Evolutionary conservation across 1,140 invertebrate genomes (phyloP), one percentile per base, ranked within the genome.

Genomic region (Drosophila lacertosa): DNA sequence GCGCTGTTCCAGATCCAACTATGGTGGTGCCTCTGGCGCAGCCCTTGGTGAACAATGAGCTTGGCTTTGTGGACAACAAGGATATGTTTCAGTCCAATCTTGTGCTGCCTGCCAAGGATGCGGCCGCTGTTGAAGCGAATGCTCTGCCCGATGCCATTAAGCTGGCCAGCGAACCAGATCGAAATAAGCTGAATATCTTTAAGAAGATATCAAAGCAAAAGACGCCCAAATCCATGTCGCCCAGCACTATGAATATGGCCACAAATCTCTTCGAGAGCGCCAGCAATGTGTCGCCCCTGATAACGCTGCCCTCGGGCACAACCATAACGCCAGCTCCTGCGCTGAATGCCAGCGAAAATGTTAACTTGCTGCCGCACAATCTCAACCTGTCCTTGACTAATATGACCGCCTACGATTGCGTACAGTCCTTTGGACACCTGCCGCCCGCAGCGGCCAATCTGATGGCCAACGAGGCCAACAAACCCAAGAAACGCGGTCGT

Each of bases 181-280:
- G 94, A 90, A 95, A 95, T 89, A 97, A 97, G 90, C 90, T 96
- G 20, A 97, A 96, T 92, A 96, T 97, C 84, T 96, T 97, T 75
- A 97, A 96, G 86, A 96, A 96, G 92, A 96, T 97, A 35, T 89
- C 90, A 79, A 90, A 90, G 10, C 80, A 69, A 9, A 84, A 81
- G 24, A 22, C 47, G 0, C 3, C 29, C 3, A 37, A 69, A 68
- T 24, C 42, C 0, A 4, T 22, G 4, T 37, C 62, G 1, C 29
- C 32, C 32, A 29, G 18, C n/a, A 26, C 37, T 3, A n/a, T 60
- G 13, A 40, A 44, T 44, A 47, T 62, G 2, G 15, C n/a, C 4
- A 24, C 50, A 24, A 68, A 44, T 47, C 7, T 66, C 0, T 74
- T 77, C 24, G 65, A 53, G 18, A 65, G 18, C 33, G 3, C 45